These are phyloP conservation scores for Fringilla coelebs DNA, from an alignment of 2,797 vertebrate species.

Conservation along the genomic window DNA sequence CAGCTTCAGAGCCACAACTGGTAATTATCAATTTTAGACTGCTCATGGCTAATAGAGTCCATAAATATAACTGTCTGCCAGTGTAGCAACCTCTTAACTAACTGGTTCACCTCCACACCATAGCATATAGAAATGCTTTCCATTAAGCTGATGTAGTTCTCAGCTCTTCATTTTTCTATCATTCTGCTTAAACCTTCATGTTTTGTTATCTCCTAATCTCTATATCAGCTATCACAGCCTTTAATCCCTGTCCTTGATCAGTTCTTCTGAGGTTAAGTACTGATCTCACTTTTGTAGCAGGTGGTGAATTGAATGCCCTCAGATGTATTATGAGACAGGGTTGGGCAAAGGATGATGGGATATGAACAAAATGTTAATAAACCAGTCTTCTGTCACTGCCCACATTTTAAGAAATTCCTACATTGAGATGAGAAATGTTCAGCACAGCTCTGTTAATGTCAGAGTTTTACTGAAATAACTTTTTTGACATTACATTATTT, in stretches of 20 bases:
- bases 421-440: background rate
- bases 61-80: background rate
- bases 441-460: background rate
- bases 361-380: background rate
- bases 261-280: background rate
- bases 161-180: background rate
- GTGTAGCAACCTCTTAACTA: background rate
- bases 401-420: background rate
- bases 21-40: conserved; percentile 57
- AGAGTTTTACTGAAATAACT: background rate
- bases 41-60: conserved; percentile 11
- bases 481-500: background rate
- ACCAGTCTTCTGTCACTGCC: background rate
- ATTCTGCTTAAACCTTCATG: background rate
- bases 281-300: background rate
- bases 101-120: background rate
- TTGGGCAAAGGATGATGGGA: background rate
- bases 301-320: background rate
- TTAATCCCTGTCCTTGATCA: background rate
- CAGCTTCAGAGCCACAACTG: conserved; percentile 58
- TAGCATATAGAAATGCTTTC: background rate
- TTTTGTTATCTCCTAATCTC: background rate
- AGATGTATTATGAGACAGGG: background rate
- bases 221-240: background rate
- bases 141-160: background rate